Evolutionary conservation across 2,888 invertebrate species (phyloP).

Genomic region (Himalopsyche anomala): DNA sequence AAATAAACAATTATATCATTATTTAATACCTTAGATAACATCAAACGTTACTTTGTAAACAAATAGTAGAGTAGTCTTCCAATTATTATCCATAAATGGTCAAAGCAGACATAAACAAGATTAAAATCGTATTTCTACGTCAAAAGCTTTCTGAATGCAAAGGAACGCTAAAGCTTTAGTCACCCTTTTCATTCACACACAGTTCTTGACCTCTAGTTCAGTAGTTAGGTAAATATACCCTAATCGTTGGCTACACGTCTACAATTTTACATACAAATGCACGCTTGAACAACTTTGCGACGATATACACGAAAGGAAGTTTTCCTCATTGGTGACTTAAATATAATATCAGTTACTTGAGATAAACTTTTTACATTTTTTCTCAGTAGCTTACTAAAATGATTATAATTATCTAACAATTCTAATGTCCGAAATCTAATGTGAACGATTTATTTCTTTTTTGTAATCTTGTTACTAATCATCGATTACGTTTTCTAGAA

Average conservation of each 20-base stretch:
- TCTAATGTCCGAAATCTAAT: too few relatives aligned
- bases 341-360: too few relatives aligned
- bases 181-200: neutral
- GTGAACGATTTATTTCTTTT: too few relatives aligned
- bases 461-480: too few relatives aligned
- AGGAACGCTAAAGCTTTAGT: neutral
- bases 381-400: too few relatives aligned
- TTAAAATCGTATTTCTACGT: neutral
- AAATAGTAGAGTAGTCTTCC: neutral
- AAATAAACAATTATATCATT: too few relatives aligned
- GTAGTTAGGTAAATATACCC: conserved; percentile 25
- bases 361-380: too few relatives aligned
- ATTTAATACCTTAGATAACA: too few relatives aligned
- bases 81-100: neutral
- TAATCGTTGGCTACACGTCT: neutral
- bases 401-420: too few relatives aligned
- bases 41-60: neutral
- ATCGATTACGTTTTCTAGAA: too few relatives aligned
- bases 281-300: neutral
- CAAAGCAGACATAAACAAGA: conserved; percentile 16
- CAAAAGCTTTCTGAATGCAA: conserved; percentile 15
- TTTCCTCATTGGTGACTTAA: neutral
- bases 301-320: conserved; percentile 8
- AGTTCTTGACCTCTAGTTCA: conserved; percentile 8
- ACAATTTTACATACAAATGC: conserved; percentile 9